A percentile compares a stretch with the other conserved stretches of the same genome.
These are phyloP conservation scores for Philereme vetulata DNA, from an alignment of 2,888 invertebrate species.

Conservation along the genomic window DNA sequence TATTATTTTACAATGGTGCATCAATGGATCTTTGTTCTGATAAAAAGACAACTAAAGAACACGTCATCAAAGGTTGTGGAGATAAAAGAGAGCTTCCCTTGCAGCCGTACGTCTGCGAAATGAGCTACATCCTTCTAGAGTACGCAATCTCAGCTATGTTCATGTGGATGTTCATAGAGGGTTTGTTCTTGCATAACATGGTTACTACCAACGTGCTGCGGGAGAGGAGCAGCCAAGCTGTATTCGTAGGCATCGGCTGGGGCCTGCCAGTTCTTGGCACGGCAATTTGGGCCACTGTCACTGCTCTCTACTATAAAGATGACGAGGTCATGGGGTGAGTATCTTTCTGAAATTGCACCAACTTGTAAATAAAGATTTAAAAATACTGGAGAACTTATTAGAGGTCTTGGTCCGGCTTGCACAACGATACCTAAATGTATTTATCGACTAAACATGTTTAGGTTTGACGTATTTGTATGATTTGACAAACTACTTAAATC, in stretches of 20 bases:
- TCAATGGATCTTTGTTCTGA: no score
- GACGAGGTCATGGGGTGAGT: constrained; percentile 59
- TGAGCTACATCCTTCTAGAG: constrained; percentile 91
- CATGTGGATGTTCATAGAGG: constrained; percentile 99
- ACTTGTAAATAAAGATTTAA: no score
- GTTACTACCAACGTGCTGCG: constrained; percentile 90
- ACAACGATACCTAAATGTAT: no score
- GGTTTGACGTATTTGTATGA: no score
- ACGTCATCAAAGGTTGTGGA: no score
- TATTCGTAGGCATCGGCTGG: constrained; percentile 87
- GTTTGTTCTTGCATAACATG: constrained; percentile 93
- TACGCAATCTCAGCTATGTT: constrained; percentile 96
- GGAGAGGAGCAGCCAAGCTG: constrained; percentile 57
- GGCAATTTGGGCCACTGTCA: constrained; percentile 86
- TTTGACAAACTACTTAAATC: no score
- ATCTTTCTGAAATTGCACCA: no score
- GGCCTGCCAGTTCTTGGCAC: constrained; percentile 88
- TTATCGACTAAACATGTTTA: no score
- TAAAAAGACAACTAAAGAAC: no score
- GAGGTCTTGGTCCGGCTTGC: no score
- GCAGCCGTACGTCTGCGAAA: constrained; percentile 92
- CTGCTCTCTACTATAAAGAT: constrained; percentile 62
- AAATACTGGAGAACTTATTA: no score
- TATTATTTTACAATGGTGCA: no score
- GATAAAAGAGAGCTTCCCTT: background rate